Base-by-base conservation (phyloP, 1,140 invertebrate species). In the Cyclargus thomasi region DNA sequence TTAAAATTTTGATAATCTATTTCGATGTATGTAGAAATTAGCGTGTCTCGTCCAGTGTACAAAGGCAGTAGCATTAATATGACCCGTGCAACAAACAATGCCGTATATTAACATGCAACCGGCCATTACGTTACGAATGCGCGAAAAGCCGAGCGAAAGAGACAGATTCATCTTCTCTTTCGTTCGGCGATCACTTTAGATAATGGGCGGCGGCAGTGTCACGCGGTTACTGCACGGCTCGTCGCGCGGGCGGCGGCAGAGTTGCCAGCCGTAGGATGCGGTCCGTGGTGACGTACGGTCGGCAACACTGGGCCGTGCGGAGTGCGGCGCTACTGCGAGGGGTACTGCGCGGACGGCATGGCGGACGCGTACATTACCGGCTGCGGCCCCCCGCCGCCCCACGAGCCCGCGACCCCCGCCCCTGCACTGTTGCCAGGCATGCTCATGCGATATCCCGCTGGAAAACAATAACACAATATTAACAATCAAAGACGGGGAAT, bases 391-490 rank as follows among this genome's bases (percentile, higher is more conserved):
- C 78, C 80, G 67, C 76, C 74, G 20, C 78, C 80, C 65, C 76
- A 76, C 81, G 83, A 82, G 73, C 83, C 78, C 65, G 73, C 77
- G 35, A 73, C 80, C 47, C 74, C 72, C 20, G 75, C 79, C 36
- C 74, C 70, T 53, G 66, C 76, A 53, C 75, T 77, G 69, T 79
- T 79, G 71, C 84, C 82, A 73, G 84, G 84, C 86, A 86, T 83
- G 69, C 78, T 78, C 86, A 90, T 90, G 74, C 86, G 86, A 76
- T 90, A 90, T 2, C 86, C 86, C 36, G 86, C 84, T 85, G 81
- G 18, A 78, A 82, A 67, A 75, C 22, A 74, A 69, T 57, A 70
- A 65, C 39, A 65, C 14, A 23, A 53, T 62, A 68, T 53, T 16
- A 7, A n/a, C n/a, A n/a, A n/a, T n/a, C n/a, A n/a, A n/a, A n/a